Base-by-base conservation (phyloP, 2,113 vertebrate species). In the Amphiprion percula region DNA sequence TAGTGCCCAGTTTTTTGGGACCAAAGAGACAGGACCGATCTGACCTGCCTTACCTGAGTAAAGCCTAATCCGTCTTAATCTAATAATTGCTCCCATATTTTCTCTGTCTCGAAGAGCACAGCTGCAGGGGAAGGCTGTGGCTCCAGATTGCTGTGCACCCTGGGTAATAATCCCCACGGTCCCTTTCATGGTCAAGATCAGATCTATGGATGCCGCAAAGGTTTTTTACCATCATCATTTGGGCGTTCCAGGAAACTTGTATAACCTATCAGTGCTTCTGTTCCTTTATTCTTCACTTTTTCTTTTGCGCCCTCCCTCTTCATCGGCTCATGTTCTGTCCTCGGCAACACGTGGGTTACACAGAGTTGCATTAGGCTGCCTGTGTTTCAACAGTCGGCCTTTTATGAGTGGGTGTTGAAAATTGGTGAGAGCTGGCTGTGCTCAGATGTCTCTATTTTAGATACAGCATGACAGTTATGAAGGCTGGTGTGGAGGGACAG, bases 371-470 rank as follows among this genome's bases (percentile, higher is more conserved):
- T 89, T 84, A 90, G 67, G 23, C 85, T 53, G 80, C 74, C 77
- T 65, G 55, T 59, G 88, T 90, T 90, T 91, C 91, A 93, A 75
- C 92, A 87, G 87, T 56, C 74, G 0, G 52, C 83, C 64, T 69
- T 83, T 92, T 91, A 93, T 92, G 93, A 93, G 92, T 87, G 87
- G 89, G 89, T 92, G 93, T 90, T 94, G 92, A 94, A 87, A 93
- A 65, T 70, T 33, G 74, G 55, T 63, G 77, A 63, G 85, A 68
- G 88, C 77, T 50, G 77, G 71, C 82, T 68, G 19, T 17, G 56
- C 84, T 89, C 83, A 76, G 86, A 90, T 86, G 84, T 88, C 90
- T 88, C 55, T 84, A 69, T 92, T 93, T 88, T 87, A 72, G 87
- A 90, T 87, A 44, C 54, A 66, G 62, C 59, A 33, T 90, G 91